Evolutionary conservation across 2,888 invertebrate genomes (phyloP), one percentile per base, ranked within the genome.

Genomic region (Pecten maximus): DNA sequence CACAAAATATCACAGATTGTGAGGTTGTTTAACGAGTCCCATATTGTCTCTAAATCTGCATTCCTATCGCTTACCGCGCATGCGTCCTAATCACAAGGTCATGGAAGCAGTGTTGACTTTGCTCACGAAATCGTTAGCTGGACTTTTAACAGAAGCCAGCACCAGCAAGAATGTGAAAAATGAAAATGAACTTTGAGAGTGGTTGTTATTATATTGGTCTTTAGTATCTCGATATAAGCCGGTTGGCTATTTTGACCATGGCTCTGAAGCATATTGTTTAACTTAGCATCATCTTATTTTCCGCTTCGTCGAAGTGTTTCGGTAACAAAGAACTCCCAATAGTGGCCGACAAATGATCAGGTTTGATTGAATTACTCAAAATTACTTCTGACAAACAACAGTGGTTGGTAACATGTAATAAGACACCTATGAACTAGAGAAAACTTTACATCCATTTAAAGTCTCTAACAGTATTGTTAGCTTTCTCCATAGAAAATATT

Each of bases 311-410:
- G 54, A 54, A 15, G 54, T 54, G 54, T 54, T 54, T 54, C 54
- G 16, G 23, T 54, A 54, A 54, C 54, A 54, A 54, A 54, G 54
- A 54, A n/a, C 54, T 54, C 54, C 19, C 54, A 54, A 54, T 6
- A 23, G 23, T 23, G 54, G 54, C 54, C 54, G 54, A 54, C 54
- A 54, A 54, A 19, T 54, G 19, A 54, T 54, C 54, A 19, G 54
- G 54, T 54, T 54, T 54, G 54, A 54, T 54, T 54, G 54, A 54
- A 54, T 54, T 54, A 54, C 54, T 54, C 54, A 54, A 54, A 54
- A 54, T 54, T 54, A 54, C 54, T n/a, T 54, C 54, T 54, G 54
- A 54, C 54, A 54, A 54, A 23, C 54, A 23, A 54, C 54, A 54
- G 54, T 54, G 54, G 54, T 54, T 54, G 54, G 19, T 48, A 48